phyloP scores from a whole-genome alignment of 1,140 invertebrate species.

The Eurosta solidaginis region DNA sequence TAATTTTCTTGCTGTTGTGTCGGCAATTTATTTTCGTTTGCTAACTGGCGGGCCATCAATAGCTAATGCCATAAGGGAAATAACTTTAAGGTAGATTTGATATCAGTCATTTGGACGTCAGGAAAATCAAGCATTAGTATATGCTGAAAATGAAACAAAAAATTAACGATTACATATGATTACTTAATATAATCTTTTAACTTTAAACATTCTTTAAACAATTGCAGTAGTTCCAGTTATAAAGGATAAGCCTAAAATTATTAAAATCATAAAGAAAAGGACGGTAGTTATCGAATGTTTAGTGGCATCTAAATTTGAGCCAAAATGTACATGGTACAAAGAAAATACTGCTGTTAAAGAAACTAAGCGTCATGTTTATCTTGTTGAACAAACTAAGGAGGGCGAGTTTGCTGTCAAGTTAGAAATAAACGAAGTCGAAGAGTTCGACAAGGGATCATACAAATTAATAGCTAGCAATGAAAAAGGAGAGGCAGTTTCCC shows the following conservation, averaged over 20 bases:
- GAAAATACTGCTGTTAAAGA: slow-evolving; percentile 78
- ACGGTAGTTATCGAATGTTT: slow-evolving; percentile 89
- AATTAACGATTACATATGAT: not conserved
- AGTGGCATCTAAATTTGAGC: slow-evolving; percentile 85
- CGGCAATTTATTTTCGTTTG: no score
- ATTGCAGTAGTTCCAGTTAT: slow-evolving; percentile 88
- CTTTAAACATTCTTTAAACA: slow-evolving; percentile 2
- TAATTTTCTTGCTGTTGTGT: no score
- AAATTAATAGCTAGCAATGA: slow-evolving; percentile 91
- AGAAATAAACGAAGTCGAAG: slow-evolving; percentile 80
- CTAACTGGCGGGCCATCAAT: no score
- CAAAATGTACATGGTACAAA: slow-evolving; percentile 88
- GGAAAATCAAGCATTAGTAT: no score
- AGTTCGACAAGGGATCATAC: slow-evolving; percentile 84
- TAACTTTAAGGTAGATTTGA: no score
- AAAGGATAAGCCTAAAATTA: slow-evolving; percentile 87
- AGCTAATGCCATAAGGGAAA: no score
- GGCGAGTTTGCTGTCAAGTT: slow-evolving; percentile 83
- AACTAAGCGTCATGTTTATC: slow-evolving; percentile 61
- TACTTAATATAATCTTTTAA: not conserved
- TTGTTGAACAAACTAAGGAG: slow-evolving; percentile 53
- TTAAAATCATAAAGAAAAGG: slow-evolving; percentile 86
- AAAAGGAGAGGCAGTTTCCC: slow-evolving; percentile 90
- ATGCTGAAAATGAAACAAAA: no score
- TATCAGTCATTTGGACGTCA: no score